phyloP scores from a whole-genome alignment of 2,797 vertebrate species.

The Ispidina lecontei region DNA sequence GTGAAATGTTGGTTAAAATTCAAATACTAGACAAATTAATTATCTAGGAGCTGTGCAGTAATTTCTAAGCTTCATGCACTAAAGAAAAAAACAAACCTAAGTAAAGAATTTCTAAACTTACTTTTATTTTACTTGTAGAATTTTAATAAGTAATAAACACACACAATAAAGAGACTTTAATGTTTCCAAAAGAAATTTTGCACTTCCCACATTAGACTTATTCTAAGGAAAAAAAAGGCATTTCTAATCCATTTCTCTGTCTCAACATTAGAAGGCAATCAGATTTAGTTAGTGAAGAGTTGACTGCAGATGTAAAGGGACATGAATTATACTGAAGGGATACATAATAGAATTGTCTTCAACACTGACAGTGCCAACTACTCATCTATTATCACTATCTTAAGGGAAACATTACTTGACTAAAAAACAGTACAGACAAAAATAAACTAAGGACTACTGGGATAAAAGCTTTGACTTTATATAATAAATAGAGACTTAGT shows the following conservation, averaged over 20 bases:
- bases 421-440: neutral
- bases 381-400: neutral
- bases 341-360: neutral
- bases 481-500: neutral
- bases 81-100: neutral
- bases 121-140: conserved; percentile 31
- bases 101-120: conserved; percentile 38
- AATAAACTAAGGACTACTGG: neutral
- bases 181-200: neutral
- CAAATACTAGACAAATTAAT: conserved; percentile 62
- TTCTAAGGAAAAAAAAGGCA: neutral
- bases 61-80: conserved; percentile 29
- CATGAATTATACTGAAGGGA: neutral
- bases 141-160: conserved; percentile 41
- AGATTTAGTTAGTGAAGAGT: neutral
- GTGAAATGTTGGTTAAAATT: conserved; percentile 67
- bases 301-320: neutral
- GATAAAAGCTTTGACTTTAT: neutral
- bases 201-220: neutral
- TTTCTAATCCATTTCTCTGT: neutral
- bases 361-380: neutral
- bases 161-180: neutral
- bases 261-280: neutral
- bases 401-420: neutral
- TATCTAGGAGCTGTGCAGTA: conserved; percentile 29